These are phyloP conservation scores for Salarias fasciatus DNA, from an alignment of 2,797 vertebrate species.

Conservation along the genomic window DNA sequence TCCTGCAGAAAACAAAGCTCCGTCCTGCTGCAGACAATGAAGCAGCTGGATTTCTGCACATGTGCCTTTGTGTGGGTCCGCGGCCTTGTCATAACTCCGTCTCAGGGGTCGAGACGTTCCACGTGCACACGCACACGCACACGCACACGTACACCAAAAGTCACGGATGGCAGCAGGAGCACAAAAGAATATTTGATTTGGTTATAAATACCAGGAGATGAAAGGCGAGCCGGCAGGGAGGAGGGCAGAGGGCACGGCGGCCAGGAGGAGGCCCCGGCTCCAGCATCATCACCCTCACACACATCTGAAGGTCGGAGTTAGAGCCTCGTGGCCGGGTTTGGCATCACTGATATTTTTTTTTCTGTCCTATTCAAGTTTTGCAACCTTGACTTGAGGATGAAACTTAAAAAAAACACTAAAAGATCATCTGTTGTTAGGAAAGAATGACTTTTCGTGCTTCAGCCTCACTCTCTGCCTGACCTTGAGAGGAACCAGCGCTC, in stretches of 20 bases:
- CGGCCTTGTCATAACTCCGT: conserved; percentile 83
- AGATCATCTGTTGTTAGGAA: too few relatives aligned
- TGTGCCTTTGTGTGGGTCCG: conserved; percentile 78
- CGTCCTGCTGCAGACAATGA: conserved; percentile 69
- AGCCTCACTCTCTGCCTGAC: too few relatives aligned
- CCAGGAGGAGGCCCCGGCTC: conserved; percentile 53
- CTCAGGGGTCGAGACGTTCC: conserved; percentile 57
- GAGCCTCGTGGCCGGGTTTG: too few relatives aligned
- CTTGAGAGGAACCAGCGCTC: too few relatives aligned
- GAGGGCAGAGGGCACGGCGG: conserved; percentile 58
- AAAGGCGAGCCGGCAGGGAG: conserved; percentile 72
- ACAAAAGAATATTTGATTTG: conserved; percentile 87
- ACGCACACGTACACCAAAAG: conserved; percentile 33
- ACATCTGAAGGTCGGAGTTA: conserved; percentile 46
- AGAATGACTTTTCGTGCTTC: too few relatives aligned
- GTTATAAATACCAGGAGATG: conserved; percentile 80
- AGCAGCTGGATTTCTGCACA: conserved; percentile 83
- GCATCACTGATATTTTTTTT: too few relatives aligned
- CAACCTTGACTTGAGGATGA: too few relatives aligned
- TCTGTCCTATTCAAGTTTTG: too few relatives aligned
- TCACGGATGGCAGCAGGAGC: conserved; percentile 66
- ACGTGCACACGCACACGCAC: conserved; percentile 26
- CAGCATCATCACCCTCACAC: conserved; percentile 41
- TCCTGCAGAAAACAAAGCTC: conserved; percentile 70
- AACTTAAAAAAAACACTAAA: too few relatives aligned